A percentile compares a stretch with the other conserved stretches of the same genome.
phyloP scores from a whole-genome alignment of 2,888 invertebrate genomes.

The Sisyra nigra region DNA sequence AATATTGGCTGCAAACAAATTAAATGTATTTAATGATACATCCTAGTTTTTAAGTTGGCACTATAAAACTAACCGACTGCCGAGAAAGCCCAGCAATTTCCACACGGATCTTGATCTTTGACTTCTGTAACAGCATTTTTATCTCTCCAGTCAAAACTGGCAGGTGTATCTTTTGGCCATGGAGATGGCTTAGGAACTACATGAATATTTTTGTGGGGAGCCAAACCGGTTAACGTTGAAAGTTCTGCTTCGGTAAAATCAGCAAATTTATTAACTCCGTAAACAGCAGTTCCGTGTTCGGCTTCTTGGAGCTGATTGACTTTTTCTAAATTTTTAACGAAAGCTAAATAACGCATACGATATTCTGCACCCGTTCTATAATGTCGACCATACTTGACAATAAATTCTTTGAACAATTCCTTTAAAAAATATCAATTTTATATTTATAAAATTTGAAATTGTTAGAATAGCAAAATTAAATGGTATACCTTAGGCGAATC shows the following conservation, averaged over 20 bases:
- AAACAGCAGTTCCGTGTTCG: slow-evolving; percentile 72
- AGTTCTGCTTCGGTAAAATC: slow-evolving; percentile 65
- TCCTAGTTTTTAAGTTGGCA: too few relatives aligned
- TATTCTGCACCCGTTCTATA: slow-evolving; percentile 30
- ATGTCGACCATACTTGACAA: too few relatives aligned
- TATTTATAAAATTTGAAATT: too few relatives aligned
- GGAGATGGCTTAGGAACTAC: slow-evolving; percentile 42
- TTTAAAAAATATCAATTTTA: too few relatives aligned
- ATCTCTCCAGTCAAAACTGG: slow-evolving; percentile 75
- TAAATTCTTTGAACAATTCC: too few relatives aligned
- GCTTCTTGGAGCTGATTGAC: slow-evolving; percentile 54
- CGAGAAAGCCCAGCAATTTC: slow-evolving; percentile 89
- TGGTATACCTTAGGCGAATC: too few relatives aligned
- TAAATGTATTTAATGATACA: too few relatives aligned
- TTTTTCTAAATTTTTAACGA: slow-evolving; percentile 56
- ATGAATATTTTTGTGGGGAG: slow-evolving; percentile 33
- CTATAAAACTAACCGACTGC: slow-evolving; percentile 17
- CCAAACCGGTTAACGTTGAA: slow-evolving; percentile 38
- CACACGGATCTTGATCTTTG: slow-evolving; percentile 78
- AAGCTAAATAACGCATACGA: slow-evolving; percentile 50
- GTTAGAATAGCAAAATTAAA: too few relatives aligned
- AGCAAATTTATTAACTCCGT: slow-evolving; percentile 75
- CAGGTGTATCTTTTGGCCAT: slow-evolving; percentile 41
- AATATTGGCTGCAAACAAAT: slow-evolving; percentile 71
- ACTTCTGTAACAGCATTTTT: slow-evolving; percentile 69